phyloP scores from a whole-genome alignment of 2,797 vertebrate species.

The Chromobotia macracanthus region DNA sequence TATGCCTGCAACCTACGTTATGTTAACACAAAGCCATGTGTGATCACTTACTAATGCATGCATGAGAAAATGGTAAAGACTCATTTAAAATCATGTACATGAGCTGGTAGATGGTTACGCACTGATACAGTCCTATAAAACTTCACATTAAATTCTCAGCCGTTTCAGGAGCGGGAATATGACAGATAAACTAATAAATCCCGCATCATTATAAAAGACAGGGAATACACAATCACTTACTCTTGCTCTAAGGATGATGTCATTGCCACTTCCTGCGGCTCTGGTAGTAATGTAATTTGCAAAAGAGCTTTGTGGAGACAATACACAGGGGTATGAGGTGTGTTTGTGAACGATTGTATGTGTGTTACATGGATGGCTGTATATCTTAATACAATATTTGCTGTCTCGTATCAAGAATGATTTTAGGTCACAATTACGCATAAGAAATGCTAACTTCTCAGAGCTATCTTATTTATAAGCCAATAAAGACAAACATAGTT shows the following conservation, averaged over 20 bases:
- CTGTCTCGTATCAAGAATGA: neutral
- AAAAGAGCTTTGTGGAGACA: slow-evolving; percentile 14
- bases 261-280: slow-evolving; percentile 28
- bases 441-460: neutral
- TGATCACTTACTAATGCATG: neutral
- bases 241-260: slow-evolving; percentile 28
- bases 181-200: slow-evolving; percentile 15
- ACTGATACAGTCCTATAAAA: neutral
- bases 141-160: slow-evolving; percentile 17
- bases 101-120: neutral
- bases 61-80: neutral
- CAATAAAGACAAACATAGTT: neutral
- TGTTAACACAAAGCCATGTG: neutral
- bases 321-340: slow-evolving; percentile 14
- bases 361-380: neutral
- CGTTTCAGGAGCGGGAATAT: slow-evolving; percentile 6
- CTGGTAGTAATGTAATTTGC: slow-evolving; percentile 31
- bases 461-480: neutral
- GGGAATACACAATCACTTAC: slow-evolving; percentile 22
- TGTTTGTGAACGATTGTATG: slow-evolving; percentile 1
- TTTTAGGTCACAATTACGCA: neutral
- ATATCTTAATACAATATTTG: neutral
- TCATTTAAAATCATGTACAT: neutral
- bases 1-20: neutral
- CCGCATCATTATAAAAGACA: neutral